These are phyloP conservation scores for Centropus bengalensis DNA, from an alignment of 2,113 vertebrate species.

Conservation along the genomic window DNA sequence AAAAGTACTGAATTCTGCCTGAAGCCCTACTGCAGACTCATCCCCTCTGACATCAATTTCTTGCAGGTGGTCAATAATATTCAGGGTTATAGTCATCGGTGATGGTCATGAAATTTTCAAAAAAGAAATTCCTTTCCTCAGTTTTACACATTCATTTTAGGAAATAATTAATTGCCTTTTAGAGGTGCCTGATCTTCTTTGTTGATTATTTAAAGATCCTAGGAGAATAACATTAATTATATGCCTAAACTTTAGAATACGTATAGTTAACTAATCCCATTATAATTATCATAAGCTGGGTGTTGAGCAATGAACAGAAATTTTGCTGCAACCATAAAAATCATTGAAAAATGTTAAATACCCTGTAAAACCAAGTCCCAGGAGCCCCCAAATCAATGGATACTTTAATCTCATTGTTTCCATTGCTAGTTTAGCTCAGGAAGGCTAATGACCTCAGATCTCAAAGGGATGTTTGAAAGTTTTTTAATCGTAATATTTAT, in stretches of 20 bases:
- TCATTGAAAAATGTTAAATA: background rate
- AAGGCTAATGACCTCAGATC: background rate
- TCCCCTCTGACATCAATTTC: background rate
- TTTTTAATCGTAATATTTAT: slow-evolving; percentile 19
- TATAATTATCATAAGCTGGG: background rate
- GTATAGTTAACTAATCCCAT: background rate
- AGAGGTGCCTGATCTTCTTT: background rate
- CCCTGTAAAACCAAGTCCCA: background rate
- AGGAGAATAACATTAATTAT: background rate
- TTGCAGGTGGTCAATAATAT: background rate
- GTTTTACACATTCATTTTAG: background rate
- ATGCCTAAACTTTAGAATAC: background rate
- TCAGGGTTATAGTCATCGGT: background rate
- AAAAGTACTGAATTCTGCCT: background rate
- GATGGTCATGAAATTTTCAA: background rate
- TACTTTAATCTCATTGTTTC: background rate
- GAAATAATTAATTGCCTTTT: background rate
- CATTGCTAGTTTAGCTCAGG: background rate
- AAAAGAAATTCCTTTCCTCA: background rate
- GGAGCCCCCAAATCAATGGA: background rate
- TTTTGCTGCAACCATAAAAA: background rate
- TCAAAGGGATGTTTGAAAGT: background rate
- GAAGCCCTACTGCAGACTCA: background rate
- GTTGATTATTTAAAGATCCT: background rate
- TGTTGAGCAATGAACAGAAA: background rate